A percentile compares a stretch with the other conserved stretches of the same genome.
Conservation (phyloP, 2,888 invertebrate genomes). For the Pocota personata region DNA sequence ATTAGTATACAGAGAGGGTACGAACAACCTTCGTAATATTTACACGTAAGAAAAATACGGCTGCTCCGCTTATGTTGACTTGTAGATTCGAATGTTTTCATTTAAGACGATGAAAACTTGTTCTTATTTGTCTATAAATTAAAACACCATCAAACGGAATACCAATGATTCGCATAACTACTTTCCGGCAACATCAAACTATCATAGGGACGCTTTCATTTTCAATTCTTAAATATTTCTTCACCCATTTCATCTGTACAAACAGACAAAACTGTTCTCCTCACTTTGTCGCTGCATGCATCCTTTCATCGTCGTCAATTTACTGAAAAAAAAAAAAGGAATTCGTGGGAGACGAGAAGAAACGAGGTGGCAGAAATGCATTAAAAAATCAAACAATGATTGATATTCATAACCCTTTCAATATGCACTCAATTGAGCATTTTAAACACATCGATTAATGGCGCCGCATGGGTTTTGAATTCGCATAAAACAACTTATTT, state of each 20-base stretch:
- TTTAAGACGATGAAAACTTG: not conserved
- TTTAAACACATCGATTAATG: slow-evolving; percentile 74
- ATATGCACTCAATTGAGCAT: slow-evolving; percentile 74
- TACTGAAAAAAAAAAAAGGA: slow-evolving; percentile 31
- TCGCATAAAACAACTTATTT: slow-evolving; percentile 72
- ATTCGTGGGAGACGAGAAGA: slow-evolving; percentile 33
- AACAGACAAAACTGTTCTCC: not conserved
- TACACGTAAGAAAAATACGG: too few relatives aligned
- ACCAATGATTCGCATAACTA: not conserved
- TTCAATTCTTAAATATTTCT: slow-evolving; percentile 16
- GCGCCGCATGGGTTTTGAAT: slow-evolving; percentile 72
- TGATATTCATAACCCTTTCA: slow-evolving; percentile 74
- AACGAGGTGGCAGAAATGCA: slow-evolving; percentile 68
- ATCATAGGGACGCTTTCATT: not conserved
- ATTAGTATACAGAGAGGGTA: too few relatives aligned
- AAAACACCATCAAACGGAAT: not conserved
- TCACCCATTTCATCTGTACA: not conserved
- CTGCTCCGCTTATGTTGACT: too few relatives aligned
- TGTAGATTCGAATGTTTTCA: not conserved
- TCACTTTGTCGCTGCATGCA: slow-evolving; percentile 22
- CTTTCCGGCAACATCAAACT: not conserved
- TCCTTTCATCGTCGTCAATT: slow-evolving; percentile 49
- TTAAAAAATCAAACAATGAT: slow-evolving; percentile 74
- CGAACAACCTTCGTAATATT: too few relatives aligned
- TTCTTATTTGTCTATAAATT: not conserved